Conservation (phyloP, 2,113 vertebrate species). For the Ophthalmolycus amberensis region DNA sequence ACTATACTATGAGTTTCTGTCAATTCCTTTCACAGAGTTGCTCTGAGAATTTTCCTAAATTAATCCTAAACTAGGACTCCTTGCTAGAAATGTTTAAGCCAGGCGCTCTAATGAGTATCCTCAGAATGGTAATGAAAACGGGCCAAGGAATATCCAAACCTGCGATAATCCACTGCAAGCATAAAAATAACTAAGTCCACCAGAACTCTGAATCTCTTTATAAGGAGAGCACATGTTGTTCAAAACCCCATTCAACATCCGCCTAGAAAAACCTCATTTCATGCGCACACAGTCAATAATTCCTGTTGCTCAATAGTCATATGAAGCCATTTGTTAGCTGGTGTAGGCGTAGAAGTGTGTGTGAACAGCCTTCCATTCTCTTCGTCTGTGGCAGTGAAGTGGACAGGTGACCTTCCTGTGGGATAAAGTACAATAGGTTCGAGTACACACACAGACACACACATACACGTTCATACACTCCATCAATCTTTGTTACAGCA, state of each 20-base stretch:
- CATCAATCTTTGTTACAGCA: constrained; percentile 59
- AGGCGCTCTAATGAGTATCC: no score
- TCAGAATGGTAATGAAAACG: no score
- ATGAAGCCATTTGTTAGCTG: constrained; percentile 37
- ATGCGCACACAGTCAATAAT: constrained; percentile 54
- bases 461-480: constrained; percentile 16
- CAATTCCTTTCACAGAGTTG: no score
- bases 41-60: no score
- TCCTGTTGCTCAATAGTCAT: constrained; percentile 28
- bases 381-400: constrained; percentile 32
- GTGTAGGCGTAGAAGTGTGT: constrained; percentile 7
- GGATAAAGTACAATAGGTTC: constrained; percentile 37
- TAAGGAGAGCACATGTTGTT: constrained; percentile 22
- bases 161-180: constrained; percentile 18
- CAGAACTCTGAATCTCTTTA: constrained; percentile 14
- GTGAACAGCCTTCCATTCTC: constrained; percentile 14
- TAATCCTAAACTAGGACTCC: no score
- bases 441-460: constrained; percentile 12
- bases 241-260: constrained; percentile 35
- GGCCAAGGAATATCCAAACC: background rate
- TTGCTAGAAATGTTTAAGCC: no score
- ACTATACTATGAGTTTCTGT: no score
- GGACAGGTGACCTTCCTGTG: constrained; percentile 64
- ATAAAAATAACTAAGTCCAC: constrained; percentile 12
- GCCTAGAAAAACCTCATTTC: constrained; percentile 27